Evolutionary conservation across 2,797 vertebrate genomes (phyloP), one percentile per base, ranked within the genome.

Genomic region (Psittacula derbiana): DNA sequence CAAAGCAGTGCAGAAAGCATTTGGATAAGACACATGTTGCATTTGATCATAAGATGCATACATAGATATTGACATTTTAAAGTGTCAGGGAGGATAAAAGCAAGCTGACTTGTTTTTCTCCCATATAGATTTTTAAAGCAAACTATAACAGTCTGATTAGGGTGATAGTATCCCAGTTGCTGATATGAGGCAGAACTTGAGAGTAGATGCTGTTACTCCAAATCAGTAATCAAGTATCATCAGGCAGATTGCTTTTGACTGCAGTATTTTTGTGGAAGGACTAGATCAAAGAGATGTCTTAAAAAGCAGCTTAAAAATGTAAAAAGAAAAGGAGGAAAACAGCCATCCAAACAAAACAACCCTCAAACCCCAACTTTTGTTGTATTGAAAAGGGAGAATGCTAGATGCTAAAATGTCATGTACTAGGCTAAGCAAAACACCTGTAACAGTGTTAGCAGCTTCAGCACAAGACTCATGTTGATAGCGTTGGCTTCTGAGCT

Each of bases 51-150:
- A 73, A 70, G 49, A 78, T 43, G 36, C 12, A 31, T 30, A 31
- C 27, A 30, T 40, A 80, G 57, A 83, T 70, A 95, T 83, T 11
- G 55, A 64, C 58, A 91, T 88, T 41, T 80, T 12, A 41, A 94
- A 84, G 17, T 88, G 83, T 88, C 17, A 14, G n/a, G 18, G 25
- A 81, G 16, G 5, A 58, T 36, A 58, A 58, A 36, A 16, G 31
- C 62, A 64, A 72, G 50, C 18, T 60, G 30, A 60, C 50, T 91
- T 88, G 27, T 2, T 84, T 86, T 81, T 69, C 25, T 83, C 27
- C 65, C 36, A 38, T 47, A 33, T 15, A 44, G 36, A 33, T 84
- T 93, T 95, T 79, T n/a, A 30, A 86, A 84, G 40, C 25, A 79
- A 72, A 71, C 47, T 91, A 11, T 75, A 84, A 46, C 18, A 82